Evolutionary conservation across 2,797 vertebrate species (phyloP).

Genomic region (Mormyrus proboscirostris): DNA sequence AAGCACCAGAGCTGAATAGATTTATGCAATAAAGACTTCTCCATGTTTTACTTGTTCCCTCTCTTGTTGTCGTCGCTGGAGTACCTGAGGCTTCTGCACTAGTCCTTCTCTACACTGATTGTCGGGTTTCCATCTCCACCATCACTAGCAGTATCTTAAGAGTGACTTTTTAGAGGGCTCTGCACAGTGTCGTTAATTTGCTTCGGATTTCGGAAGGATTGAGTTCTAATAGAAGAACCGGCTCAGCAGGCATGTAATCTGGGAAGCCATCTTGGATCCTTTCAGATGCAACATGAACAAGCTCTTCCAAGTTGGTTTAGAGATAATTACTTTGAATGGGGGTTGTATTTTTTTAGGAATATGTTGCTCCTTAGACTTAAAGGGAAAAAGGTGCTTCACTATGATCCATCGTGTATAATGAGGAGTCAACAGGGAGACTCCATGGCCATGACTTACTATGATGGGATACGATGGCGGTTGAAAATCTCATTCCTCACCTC

Average conservation of each 20-base stretch:
- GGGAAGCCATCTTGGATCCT: not conserved
- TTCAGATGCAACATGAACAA: not conserved
- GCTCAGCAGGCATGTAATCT: not conserved
- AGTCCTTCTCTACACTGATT: not conserved
- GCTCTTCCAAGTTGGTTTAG: not conserved
- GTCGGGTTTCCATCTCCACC: not conserved
- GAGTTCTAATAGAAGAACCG: not conserved
- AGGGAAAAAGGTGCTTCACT: not conserved
- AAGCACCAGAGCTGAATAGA: not conserved
- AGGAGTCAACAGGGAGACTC: not conserved
- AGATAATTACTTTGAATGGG: not conserved
- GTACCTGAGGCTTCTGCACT: not conserved
- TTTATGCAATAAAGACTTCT: constrained; percentile 25
- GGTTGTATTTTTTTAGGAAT: not conserved
- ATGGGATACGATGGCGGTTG: not conserved
- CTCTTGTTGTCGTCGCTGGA: not conserved
- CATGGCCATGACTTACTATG: not conserved
- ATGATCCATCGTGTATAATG: not conserved
- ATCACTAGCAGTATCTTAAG: not conserved
- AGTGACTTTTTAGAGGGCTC: not conserved
- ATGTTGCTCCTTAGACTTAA: not conserved
- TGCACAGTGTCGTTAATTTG: not conserved
- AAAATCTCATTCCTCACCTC: not conserved
- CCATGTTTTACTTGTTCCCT: not conserved
- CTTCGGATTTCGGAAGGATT: not conserved